These are phyloP conservation scores for Rhincodon typus DNA, from an alignment of 2,797 vertebrate species.

Conservation along the genomic window DNA sequence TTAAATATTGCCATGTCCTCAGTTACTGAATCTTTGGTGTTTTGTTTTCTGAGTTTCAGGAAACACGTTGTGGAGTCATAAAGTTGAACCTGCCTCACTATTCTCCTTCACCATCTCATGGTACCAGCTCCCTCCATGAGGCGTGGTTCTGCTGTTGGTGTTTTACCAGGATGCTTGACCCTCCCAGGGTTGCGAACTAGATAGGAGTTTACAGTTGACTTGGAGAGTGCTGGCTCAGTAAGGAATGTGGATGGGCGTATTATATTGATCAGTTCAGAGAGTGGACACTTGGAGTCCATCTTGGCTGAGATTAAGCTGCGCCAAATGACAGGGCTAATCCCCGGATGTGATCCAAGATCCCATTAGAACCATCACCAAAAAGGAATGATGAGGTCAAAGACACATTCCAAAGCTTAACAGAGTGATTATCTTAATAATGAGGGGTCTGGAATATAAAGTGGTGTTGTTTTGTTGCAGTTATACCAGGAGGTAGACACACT, in stretches of 20 bases:
- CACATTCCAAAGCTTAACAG: background rate
- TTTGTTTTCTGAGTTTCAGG: background rate
- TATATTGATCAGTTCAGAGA: background rate
- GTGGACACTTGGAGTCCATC: background rate
- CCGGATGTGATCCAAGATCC: too few relatives aligned
- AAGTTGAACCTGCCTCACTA: background rate
- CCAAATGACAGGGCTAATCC: too few relatives aligned
- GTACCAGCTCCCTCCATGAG: too few relatives aligned
- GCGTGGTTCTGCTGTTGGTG: background rate
- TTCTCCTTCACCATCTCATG: background rate
- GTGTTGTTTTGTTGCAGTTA: background rate
- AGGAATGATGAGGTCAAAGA: too few relatives aligned
- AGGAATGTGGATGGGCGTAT: background rate
- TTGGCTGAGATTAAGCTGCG: too few relatives aligned
- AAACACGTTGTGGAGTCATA: background rate
- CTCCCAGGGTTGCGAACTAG: background rate
- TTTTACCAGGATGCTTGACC: background rate
- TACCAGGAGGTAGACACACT: background rate
- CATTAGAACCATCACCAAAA: background rate
- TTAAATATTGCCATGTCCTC: background rate
- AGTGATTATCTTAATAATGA: background rate
- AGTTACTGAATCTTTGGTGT: background rate
- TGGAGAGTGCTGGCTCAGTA: background rate
- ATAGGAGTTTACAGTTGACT: background rate
- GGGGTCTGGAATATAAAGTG: background rate